Conservation (phyloP, 2,797 vertebrate species). For the Pitangus sulphuratus region DNA sequence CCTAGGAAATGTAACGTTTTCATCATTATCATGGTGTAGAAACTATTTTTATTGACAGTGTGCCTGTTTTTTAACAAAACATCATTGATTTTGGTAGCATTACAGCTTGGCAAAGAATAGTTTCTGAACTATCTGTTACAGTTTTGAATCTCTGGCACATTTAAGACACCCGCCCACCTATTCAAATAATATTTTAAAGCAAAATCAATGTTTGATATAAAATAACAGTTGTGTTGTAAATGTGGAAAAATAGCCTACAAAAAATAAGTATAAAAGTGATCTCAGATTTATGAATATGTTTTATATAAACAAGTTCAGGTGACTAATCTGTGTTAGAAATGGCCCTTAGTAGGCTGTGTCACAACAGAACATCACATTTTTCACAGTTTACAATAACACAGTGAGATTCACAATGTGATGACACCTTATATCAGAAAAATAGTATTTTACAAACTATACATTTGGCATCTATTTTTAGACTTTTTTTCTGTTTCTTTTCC, state of each 20-base stretch:
- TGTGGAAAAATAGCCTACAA: slow-evolving; percentile 82
- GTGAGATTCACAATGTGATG: slow-evolving; percentile 69
- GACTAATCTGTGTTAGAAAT: slow-evolving; percentile 67
- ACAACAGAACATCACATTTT: slow-evolving; percentile 60
- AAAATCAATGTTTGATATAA: slow-evolving; percentile 76
- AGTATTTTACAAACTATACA: slow-evolving; percentile 78
- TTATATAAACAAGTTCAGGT: slow-evolving; percentile 75
- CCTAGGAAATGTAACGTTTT: neutral
- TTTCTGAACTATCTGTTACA: slow-evolving; percentile 20
- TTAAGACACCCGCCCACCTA: slow-evolving; percentile 37
- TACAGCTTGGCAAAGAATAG: slow-evolving; percentile 18
- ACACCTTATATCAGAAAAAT: slow-evolving; percentile 72
- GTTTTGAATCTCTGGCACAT: slow-evolving; percentile 26
- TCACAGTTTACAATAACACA: slow-evolving; percentile 71
- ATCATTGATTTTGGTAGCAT: neutral
- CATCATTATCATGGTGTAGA: neutral
- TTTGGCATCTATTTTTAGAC: slow-evolving; percentile 74
- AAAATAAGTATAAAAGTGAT: slow-evolving; percentile 83
- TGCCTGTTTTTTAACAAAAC: slow-evolving; percentile 15
- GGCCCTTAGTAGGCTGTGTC: slow-evolving; percentile 51
- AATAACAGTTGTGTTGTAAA: slow-evolving; percentile 74
- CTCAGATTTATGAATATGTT: slow-evolving; percentile 75
- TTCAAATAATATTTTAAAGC: slow-evolving; percentile 72
- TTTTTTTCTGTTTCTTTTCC: slow-evolving; percentile 32
- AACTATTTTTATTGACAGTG: slow-evolving; percentile 19